Evolutionary conservation across 1,140 invertebrate species (phyloP), one percentile per base, ranked within the genome.

Genomic region (Bombyx mori): DNA sequence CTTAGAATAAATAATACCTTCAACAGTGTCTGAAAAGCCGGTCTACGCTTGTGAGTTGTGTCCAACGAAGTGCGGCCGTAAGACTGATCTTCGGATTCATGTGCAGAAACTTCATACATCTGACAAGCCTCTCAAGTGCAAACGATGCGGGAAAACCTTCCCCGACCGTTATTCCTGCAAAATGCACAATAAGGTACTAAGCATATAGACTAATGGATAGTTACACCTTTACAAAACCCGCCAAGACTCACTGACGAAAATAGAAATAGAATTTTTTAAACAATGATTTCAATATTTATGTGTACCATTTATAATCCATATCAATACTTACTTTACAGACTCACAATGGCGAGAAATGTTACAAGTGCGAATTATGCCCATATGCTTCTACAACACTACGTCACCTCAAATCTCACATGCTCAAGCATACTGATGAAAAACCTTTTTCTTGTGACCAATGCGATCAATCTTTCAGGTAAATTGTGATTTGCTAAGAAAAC

Each of bases 261-360:
- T 35, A 35, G 4, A 35, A 35, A 3, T 2, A 3, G 2, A 3
- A 3, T 22, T 51, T 51, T 9, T 7, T 18, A 51, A 7, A 51
- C 6, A 18, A 51, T 6, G 12, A 18, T 18, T 18, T 51, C 12
- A 18, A 51, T 51, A 9, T 22, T 9, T 22, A 22, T 51, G 49
- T 22, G 12, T 22, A 51, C 6, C 12, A 22, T 51, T 51, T 9
- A 18, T 52, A 42, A 42, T 52, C 6, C 0, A 8, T 52, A 8
- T 52, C 42, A 35, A 35, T 35, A 35, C 51, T 63, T 35, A 35
- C 51, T 63, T 56, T 60, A 47, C 65, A 97, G 89, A 95, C 95
- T 1, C 98, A 99, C 73, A 97, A 99, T 79, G 97, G 97, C 2
- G 97, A 99, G 86, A 99, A 99, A 79, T 99, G 97, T 85, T 99